phyloP scores from a whole-genome alignment of 1,140 invertebrate species.

The Coptotermes formosanus region DNA sequence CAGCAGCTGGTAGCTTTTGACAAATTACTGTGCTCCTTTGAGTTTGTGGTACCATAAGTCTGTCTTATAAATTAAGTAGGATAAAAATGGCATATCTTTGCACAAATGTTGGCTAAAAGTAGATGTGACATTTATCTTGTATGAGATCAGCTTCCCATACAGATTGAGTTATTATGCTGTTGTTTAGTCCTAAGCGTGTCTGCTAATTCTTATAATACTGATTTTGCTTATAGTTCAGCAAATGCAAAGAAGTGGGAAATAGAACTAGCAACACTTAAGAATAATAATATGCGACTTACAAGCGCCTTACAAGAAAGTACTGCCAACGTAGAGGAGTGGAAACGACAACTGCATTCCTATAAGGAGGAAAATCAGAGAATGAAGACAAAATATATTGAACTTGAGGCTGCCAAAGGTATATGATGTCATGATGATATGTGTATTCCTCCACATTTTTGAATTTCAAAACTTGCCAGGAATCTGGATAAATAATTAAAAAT shows the following conservation, averaged over 20 bases:
- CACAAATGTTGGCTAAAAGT: no score
- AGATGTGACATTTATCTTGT: no score
- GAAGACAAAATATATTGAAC: conserved; percentile 72
- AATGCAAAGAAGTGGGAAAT: conserved; percentile 99
- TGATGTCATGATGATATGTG: neutral
- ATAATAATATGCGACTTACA: conserved; percentile 91
- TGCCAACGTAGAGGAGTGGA: conserved; percentile 98
- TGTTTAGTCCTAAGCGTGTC: neutral
- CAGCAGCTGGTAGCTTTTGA: no score
- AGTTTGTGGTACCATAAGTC: no score
- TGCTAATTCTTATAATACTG: conserved; percentile 28
- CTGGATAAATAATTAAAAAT: no score
- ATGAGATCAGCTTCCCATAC: no score
- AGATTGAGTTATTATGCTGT: neutral
- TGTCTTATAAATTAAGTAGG: no score
- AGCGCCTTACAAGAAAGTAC: conserved; percentile 96
- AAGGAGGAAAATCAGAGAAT: conserved; percentile 93
- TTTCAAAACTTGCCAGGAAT: no score
- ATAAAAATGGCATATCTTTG: no score
- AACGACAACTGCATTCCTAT: conserved; percentile 91
- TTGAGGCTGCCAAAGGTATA: conserved; percentile 67
- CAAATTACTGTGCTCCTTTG: no score
- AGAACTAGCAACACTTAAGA: conserved; percentile 92
- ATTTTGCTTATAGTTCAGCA: conserved; percentile 69
- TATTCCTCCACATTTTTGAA: neutral